Evolutionary conservation across 1,140 invertebrate genomes (phyloP).

Genomic region (Muscidifurax raptorellus): DNA sequence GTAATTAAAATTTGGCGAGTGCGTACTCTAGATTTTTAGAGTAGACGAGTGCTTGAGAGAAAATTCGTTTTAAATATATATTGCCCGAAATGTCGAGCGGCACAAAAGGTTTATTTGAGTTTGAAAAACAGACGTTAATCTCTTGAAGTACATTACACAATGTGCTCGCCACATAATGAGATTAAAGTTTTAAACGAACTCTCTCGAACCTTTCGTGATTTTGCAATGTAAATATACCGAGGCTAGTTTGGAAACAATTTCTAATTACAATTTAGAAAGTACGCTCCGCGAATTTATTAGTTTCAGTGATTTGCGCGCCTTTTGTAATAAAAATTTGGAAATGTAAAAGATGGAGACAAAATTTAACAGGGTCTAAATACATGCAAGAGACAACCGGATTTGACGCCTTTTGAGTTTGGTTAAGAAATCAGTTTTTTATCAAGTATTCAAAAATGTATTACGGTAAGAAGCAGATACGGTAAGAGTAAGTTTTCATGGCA

Average conservation of each 20-base stretch:
- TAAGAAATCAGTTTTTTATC: no score
- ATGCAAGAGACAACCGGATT: no score
- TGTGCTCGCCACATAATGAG: conserved; percentile 29
- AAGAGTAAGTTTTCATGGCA: no score
- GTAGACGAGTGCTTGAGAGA: neutral
- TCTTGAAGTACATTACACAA: neutral
- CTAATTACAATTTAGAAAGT: conserved; percentile 48
- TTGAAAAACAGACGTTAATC: conserved; percentile 2
- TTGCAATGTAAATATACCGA: conserved; percentile 41
- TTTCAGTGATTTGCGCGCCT: no score
- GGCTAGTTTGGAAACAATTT: conserved; percentile 48
- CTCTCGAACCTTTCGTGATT: conserved; percentile 44
- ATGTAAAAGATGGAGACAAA: no score
- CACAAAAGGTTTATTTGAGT: neutral
- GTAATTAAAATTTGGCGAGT: neutral
- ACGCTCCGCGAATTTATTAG: no score
- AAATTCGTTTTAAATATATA: neutral
- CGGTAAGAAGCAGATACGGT: no score
- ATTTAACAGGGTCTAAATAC: no score
- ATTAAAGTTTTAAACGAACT: conserved; percentile 46
- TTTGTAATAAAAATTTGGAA: no score
- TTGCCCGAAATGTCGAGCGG: neutral
- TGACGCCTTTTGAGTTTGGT: no score
- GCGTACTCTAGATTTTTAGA: neutral
- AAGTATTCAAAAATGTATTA: no score